Percentiles rank a stretch among this genome's conserved stretches.
phyloP scores from a whole-genome alignment of 2,888 invertebrate species.

The Ectobius pallidus region DNA sequence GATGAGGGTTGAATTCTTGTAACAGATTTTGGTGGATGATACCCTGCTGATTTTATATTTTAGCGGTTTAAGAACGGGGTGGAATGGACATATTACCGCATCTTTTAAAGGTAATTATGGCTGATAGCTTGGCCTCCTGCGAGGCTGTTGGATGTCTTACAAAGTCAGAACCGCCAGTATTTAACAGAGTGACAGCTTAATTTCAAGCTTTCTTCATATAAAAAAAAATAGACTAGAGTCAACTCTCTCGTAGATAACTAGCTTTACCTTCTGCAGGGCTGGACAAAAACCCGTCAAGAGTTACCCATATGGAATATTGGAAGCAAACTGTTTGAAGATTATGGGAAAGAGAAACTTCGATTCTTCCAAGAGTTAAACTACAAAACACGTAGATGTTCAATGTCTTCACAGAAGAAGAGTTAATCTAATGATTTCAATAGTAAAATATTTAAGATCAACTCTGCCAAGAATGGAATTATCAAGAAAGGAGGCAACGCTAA shows the following conservation, averaged over 20 bases:
- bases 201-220: background rate
- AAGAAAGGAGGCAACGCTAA: too few species aligned
- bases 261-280: background rate
- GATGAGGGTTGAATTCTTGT: background rate
- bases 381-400: too few species aligned
- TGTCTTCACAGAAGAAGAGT: too few species aligned
- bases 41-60: slow-evolving; percentile 8
- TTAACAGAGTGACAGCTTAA: slow-evolving; percentile 1
- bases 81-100: slow-evolving; percentile 30
- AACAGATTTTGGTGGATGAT: background rate
- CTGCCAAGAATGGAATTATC: too few species aligned
- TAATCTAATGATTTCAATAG: too few species aligned
- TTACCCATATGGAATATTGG: too few species aligned
- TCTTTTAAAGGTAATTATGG: slow-evolving; percentile 40
- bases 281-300: too few species aligned
- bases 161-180: background rate
- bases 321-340: too few species aligned
- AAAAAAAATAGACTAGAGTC: background rate
- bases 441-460: too few species aligned
- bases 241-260: background rate
- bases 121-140: slow-evolving; percentile 34
- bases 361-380: too few species aligned
- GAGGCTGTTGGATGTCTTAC: background rate
- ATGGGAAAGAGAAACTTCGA: too few species aligned
- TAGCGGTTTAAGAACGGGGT: background rate